Conservation (phyloP, 2,888 invertebrate species). For the Chesias legatella region DNA sequence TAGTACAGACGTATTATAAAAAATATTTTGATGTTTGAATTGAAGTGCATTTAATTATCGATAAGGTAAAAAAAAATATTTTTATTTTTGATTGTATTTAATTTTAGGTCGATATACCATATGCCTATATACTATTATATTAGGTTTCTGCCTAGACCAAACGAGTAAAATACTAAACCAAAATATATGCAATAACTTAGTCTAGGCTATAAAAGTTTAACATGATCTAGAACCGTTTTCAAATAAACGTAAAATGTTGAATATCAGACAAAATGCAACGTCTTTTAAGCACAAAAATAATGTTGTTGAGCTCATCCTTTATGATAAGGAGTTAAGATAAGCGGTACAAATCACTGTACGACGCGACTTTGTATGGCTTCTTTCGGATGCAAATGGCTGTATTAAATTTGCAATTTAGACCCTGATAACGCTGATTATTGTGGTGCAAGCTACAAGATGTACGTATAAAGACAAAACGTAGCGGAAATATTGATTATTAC, state of each 20-base stretch:
- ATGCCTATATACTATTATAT: too few species aligned
- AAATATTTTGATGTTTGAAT: too few species aligned
- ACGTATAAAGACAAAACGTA: too few species aligned
- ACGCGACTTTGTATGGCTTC: slow-evolving; percentile 65
- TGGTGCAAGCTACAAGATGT: slow-evolving; percentile 35
- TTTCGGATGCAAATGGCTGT: slow-evolving; percentile 77
- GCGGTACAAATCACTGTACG: slow-evolving; percentile 70
- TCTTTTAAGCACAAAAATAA: slow-evolving; percentile 36
- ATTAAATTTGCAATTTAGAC: slow-evolving; percentile 78
- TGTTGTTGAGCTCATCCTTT: slow-evolving; percentile 56
- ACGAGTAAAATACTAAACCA: slow-evolving; percentile 11
- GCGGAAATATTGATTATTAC: too few species aligned
- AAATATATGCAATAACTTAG: slow-evolving; percentile 23
- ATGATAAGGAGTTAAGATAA: slow-evolving; percentile 72
- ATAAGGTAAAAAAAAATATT: too few species aligned
- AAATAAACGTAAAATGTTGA: slow-evolving; percentile 34
- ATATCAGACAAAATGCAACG: slow-evolving; percentile 37
- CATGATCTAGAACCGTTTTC: slow-evolving; percentile 20
- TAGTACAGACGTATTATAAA: too few species aligned
- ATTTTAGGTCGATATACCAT: too few species aligned
- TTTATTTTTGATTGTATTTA: too few species aligned
- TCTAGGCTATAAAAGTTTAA: slow-evolving; percentile 19
- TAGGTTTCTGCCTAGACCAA: too few species aligned
- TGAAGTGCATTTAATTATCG: too few species aligned
- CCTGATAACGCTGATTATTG: slow-evolving; percentile 52